phyloP scores from a whole-genome alignment of 2,113 vertebrate species.

The Calypte anna region DNA sequence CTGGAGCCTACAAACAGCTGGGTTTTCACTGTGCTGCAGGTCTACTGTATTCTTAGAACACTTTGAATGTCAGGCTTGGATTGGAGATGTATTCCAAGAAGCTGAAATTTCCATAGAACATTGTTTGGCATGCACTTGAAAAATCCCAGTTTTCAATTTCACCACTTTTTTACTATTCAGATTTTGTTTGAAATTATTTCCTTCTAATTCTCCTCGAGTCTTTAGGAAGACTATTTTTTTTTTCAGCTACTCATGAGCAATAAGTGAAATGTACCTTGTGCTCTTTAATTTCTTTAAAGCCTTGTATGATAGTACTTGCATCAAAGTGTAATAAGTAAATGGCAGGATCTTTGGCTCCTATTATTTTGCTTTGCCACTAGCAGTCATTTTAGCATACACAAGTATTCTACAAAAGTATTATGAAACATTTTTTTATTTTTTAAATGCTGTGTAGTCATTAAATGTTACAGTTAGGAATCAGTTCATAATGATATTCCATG shows the following conservation, averaged over 20 bases:
- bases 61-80: background rate
- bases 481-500: background rate
- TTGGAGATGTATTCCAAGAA: background rate
- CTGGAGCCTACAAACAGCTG: fast-evolving
- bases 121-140: background rate
- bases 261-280: background rate
- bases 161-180: fast-evolving
- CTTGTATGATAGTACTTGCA: background rate
- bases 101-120: background rate
- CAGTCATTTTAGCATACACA: background rate
- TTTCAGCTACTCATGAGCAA: background rate
- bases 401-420: background rate
- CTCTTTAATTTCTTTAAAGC: background rate
- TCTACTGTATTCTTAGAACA: background rate
- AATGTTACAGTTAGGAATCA: background rate
- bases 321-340: background rate
- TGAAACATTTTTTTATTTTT: background rate
- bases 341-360: background rate
- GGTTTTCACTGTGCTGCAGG: fast-evolving
- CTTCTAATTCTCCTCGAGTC: background rate
- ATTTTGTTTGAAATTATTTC: background rate
- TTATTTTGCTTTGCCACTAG: background rate
- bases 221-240: background rate
- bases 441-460: background rate
- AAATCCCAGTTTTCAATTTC: background rate